Conservation (phyloP, 2,888 invertebrate genomes). For the Myathropa florea region DNA sequence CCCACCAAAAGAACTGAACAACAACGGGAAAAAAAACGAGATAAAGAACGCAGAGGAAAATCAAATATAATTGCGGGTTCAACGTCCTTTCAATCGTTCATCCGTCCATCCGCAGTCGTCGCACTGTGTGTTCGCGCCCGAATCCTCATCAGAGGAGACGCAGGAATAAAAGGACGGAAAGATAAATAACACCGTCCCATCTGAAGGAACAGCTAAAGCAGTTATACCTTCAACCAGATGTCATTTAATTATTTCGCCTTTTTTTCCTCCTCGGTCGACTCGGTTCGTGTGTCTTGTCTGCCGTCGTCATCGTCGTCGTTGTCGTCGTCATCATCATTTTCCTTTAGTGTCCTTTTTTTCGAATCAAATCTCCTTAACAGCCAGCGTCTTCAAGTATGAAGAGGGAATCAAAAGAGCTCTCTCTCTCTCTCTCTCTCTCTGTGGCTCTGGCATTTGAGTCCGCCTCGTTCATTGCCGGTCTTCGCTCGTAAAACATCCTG, state of each 20-base stretch:
- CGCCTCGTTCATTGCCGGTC: constrained; percentile 22
- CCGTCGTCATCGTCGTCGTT: background rate
- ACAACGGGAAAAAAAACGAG: background rate
- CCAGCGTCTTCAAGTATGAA: constrained; percentile 5
- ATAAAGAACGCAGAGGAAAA: background rate
- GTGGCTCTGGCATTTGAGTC: constrained; percentile 37
- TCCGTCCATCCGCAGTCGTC: constrained; percentile 7
- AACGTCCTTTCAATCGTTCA: constrained; percentile 52
- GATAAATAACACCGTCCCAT: constrained; percentile 67
- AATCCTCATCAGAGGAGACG: background rate
- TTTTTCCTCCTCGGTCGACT: constrained; percentile 3
- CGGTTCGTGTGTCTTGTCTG: constrained; percentile 11
- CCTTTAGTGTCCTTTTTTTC: constrained; percentile 49
- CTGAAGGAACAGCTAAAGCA: constrained; percentile 42
- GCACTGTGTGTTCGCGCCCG: background rate
- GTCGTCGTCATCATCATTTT: background rate
- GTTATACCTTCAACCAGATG: constrained; percentile 65
- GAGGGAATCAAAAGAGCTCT: constrained; percentile 17
- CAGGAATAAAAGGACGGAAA: constrained; percentile 46
- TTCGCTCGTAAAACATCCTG: constrained; percentile 39
- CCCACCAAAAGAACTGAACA: constrained; percentile 28
- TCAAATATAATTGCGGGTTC: constrained; percentile 56
- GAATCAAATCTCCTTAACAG: constrained; percentile 61
- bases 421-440: background rate
- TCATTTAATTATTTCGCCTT: constrained; percentile 66